Conservation (phyloP, 2,113 vertebrate species). For the Phrynocephalus versicolor region DNA sequence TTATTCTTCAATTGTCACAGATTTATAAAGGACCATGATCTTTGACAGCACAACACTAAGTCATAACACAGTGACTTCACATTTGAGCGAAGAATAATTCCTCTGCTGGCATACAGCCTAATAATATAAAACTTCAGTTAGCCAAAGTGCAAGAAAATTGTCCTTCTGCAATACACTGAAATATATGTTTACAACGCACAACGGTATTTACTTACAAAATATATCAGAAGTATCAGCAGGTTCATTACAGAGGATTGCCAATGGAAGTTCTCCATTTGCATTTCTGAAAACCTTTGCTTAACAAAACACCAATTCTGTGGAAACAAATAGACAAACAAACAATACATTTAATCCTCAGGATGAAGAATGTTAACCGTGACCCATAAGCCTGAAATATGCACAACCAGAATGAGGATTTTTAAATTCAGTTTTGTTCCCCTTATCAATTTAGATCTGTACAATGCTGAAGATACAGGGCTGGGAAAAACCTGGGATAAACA, state of each 20-base stretch:
- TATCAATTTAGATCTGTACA: background rate
- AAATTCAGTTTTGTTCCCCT: background rate
- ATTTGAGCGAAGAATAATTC: background rate
- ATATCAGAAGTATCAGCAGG: constrained; percentile 55
- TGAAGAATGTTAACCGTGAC: background rate
- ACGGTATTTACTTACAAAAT: constrained; percentile 69
- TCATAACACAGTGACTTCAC: background rate
- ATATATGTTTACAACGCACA: background rate
- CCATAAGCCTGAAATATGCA: background rate
- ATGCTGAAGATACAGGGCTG: background rate
- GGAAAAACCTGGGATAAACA: background rate
- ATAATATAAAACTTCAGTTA: background rate
- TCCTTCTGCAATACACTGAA: background rate
- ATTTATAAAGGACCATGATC: background rate
- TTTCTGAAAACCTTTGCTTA: constrained; percentile 46
- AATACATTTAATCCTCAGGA: background rate
- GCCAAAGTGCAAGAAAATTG: background rate
- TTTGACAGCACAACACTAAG: background rate
- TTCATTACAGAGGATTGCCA: constrained; percentile 54
- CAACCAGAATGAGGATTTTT: background rate
- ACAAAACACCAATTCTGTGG: constrained; percentile 7
- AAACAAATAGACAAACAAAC: background rate
- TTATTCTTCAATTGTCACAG: background rate
- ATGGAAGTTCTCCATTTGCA: constrained; percentile 60
- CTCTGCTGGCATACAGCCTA: background rate